Base-by-base conservation (phyloP, 1,140 invertebrate species). In the Rhopalosiphum padi region DNA sequence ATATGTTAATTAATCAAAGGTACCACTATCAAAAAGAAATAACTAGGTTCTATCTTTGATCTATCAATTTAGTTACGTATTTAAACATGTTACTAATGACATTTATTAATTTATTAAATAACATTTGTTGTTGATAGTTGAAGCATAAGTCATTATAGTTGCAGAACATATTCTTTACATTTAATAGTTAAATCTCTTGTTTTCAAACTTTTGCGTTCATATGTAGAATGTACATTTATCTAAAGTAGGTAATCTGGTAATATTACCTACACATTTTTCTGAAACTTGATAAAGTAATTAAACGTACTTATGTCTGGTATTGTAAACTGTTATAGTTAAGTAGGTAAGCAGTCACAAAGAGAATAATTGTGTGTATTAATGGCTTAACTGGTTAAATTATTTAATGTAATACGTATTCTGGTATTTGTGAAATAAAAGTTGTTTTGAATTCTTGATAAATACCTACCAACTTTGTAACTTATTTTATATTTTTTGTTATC, bases 261-360 rank as follows among this genome's bases (percentile, higher is more conserved):
- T 87, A 48, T 46, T 87, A 48, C 85, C 18, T 87, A 87, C 43
- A 48, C 85, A 48, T 48, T 87, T 87, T 87, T 25, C 23, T 88
- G 30, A 88, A 88, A 88, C 86, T 88, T 51, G 43, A 48, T 88
- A 43, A 85, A 43, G 3, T 83, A 43, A 85, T 41, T 23, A 85
- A 85, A 88, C 46, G 46, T 22, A 6, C 7, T 21, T 88, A 48
- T 51, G 2, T 51, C 5, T 88, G 46, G 1, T 48, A 18, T 85
- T 43, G 37, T 86, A 41, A 46, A 86, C 30, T 77, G 3, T 77
- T 77, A n/a, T 35, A 18, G 60, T 86, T 46, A 30, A 86, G 41
- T 86, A 46, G 43, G 25, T 83, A 83, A 1, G 3, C 43, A 15
- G 41, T 6, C 3, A 86, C 41, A 86, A 46, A 43, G 83, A 46